Percentiles rank a stretch among this genome's conserved stretches.
phyloP scores from a whole-genome alignment of 2,113 vertebrate species.

The Nothocercus nigrocapillus region DNA sequence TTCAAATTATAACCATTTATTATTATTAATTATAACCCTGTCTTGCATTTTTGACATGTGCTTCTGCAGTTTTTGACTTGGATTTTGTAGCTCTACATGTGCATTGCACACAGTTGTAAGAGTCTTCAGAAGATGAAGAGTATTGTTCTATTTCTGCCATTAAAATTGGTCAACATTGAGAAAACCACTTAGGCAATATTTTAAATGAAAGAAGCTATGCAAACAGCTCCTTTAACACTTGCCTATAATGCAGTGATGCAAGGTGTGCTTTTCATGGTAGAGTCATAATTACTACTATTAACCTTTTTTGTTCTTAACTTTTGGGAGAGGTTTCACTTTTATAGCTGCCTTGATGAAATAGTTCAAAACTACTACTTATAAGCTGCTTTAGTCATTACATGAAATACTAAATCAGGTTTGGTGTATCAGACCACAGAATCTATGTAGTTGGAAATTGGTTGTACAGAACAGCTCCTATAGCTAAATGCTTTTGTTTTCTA shows the following conservation, averaged over 20 bases:
- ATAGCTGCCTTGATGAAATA: slow-evolving; percentile 21
- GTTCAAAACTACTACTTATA: slow-evolving; percentile 59
- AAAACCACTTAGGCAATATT: background rate
- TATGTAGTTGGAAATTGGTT: slow-evolving; percentile 66
- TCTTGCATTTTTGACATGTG: background rate
- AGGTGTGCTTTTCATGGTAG: background rate
- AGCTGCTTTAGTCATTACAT: slow-evolving; percentile 69
- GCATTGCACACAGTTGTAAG: background rate
- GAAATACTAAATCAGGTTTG: slow-evolving; percentile 62
- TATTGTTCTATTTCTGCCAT: background rate
- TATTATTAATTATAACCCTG: too few relatives aligned
- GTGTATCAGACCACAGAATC: slow-evolving; percentile 68
- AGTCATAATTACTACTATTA: background rate
- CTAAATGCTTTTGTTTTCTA: slow-evolving; percentile 49
- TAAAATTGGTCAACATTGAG: background rate
- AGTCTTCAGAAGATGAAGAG: background rate
- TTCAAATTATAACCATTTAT: background rate
- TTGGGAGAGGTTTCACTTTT: background rate
- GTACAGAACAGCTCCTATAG: slow-evolving; percentile 72
- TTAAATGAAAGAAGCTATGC: background rate
- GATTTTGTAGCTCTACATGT: background rate
- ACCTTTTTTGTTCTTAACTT: background rate
- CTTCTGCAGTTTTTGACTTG: background rate
- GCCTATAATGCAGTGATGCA: too few relatives aligned
- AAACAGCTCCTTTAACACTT: background rate